Evolutionary conservation across 2,797 vertebrate genomes (phyloP), one percentile per base, ranked within the genome.

Genomic region (Anguilla marmorata): DNA sequence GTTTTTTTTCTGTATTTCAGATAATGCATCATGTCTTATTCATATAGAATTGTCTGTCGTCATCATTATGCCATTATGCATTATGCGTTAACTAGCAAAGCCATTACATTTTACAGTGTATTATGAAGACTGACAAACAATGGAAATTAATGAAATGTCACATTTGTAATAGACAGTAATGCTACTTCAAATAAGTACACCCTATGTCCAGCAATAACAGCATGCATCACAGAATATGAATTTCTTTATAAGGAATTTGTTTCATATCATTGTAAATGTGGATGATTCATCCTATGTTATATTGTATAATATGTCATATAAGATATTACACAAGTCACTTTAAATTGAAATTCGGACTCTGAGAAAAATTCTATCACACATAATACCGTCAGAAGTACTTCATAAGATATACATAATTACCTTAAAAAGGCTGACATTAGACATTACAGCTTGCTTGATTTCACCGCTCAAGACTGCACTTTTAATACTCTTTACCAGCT

Each of bases 121-220:
- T 86, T 74, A 56, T 86, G n/a, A 52, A 52, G 86, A 24, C 72
- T 41, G 50, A 76, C 48, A 66, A 79, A 33, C 21, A 30, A 74
- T 76, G 12, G 4, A 33, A 37, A 19, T 37, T 37, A 2, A n/a
- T 4, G 74, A 69, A 19, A 82, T 11, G 6, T 50, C 45, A 41
- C 37, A 41, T 79, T 45, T 79, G 74, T 41, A 76, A 41, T 45
- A 50, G 9, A 9, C 6, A n/a, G 9, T 50, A 82, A 48, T 82
- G 24, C n/a, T 11, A 50, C 7, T 12, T 48, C 9, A 82, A 48
- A 11, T 48, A 82, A 82, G 45, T 0, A 9, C 21, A n/a, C 27
- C 33, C 2, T 48, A 24, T n/a, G 5, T 79, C 33, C 74, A 37
- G 3, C 33, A 79, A 79, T 19, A 1, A 3, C 12, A 41, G 37